These are phyloP conservation scores for Amphipoea oculea DNA, from an alignment of 2,888 invertebrate genomes.

Conservation along the genomic window DNA sequence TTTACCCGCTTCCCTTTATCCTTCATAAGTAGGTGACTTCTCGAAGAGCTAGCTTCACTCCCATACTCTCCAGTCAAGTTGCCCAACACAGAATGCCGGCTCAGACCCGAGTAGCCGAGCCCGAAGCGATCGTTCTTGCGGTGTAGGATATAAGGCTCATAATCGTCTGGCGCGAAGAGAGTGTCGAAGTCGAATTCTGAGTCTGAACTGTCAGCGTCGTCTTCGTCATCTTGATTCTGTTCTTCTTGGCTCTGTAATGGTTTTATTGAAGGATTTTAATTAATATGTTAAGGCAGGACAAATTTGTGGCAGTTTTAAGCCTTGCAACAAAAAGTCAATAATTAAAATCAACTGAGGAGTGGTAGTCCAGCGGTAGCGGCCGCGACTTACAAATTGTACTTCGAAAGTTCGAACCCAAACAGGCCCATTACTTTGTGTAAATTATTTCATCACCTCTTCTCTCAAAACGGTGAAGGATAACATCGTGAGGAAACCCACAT, in stretches of 20 bases:
- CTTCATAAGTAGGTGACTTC: slow-evolving; percentile 84
- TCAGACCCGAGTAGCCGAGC: slow-evolving; percentile 94
- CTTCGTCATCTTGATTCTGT: slow-evolving; percentile 60
- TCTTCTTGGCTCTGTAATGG: slow-evolving; percentile 71
- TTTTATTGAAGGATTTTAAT: neutral
- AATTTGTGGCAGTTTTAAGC: neutral
- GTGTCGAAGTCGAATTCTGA: slow-evolving; percentile 91
- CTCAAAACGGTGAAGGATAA: too few species aligned
- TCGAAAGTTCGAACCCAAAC: too few species aligned
- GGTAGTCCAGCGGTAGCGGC: too few species aligned
- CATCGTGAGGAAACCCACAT: too few species aligned
- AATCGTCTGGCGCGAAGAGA: slow-evolving; percentile 95
- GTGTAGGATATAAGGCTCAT: slow-evolving; percentile 92
- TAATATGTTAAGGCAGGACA: neutral
- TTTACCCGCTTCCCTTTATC: slow-evolving; percentile 87
- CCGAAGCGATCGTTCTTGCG: slow-evolving; percentile 96
- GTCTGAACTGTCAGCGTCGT: slow-evolving; percentile 74
- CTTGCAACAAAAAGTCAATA: neutral
- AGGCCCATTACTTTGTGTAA: too few species aligned
- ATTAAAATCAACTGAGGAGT: neutral
- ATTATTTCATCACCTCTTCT: too few species aligned
- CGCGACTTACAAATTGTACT: too few species aligned
- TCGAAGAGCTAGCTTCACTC: slow-evolving; percentile 68
- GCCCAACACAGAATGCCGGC: slow-evolving; percentile 91
- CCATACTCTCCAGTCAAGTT: slow-evolving; percentile 81